phyloP scores from a whole-genome alignment of 1,140 invertebrate genomes.

The Drosophila lacertosa region DNA sequence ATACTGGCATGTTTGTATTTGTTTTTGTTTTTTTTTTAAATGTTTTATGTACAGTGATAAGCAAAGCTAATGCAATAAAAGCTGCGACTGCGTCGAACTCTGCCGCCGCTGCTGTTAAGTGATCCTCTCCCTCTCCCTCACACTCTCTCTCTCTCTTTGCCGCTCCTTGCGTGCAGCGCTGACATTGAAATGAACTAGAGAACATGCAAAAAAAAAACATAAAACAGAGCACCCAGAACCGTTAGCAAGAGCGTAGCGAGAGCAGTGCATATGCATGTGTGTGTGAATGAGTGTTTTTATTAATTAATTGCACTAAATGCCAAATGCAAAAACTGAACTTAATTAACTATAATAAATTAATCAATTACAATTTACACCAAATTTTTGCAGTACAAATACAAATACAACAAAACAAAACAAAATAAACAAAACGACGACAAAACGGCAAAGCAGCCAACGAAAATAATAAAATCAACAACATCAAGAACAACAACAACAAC shows the following conservation, averaged over 20 bases:
- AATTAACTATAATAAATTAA: constrained; percentile 18
- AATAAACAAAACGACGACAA: constrained; percentile 38
- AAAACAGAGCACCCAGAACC: background rate
- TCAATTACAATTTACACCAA: too few relatives aligned
- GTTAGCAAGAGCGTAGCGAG: constrained; percentile 1
- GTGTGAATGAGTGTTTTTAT: constrained; percentile 22
- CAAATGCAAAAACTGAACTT: background rate
- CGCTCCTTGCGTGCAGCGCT: background rate
- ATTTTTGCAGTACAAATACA: constrained; percentile 69
- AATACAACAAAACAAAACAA: constrained; percentile 26
- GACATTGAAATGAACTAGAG: background rate
- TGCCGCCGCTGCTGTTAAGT: background rate
- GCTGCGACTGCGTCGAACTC: constrained; percentile 4
- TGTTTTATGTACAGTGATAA: constrained; percentile 14
- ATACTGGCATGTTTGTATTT: constrained; percentile 15
- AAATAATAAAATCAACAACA: constrained; percentile 3
- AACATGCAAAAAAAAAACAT: constrained; percentile 7
- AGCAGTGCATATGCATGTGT: constrained; percentile 21
- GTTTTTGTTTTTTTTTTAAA: background rate
- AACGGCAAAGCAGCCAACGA: constrained; percentile 59
- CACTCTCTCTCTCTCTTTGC: background rate
- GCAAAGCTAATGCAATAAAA: background rate
- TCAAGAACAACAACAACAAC: constrained; percentile 4
- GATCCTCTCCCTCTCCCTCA: background rate
- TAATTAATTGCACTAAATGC: too few relatives aligned